Conservation (phyloP, 2,113 vertebrate species). For the Hepsetus odoe region DNA sequence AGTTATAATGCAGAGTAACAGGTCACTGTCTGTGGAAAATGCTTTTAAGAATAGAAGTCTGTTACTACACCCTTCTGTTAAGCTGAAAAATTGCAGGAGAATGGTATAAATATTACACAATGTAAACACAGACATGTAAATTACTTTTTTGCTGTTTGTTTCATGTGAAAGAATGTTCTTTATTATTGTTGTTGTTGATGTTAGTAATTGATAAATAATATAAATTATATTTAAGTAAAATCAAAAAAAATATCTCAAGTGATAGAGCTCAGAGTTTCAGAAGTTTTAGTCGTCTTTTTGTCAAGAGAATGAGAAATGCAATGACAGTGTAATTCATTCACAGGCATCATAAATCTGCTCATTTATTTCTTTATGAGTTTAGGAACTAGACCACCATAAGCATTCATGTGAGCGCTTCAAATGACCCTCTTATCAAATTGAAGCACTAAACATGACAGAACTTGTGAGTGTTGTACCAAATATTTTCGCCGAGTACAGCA, state of each 20-base stretch:
- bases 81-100: background rate
- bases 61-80: background rate
- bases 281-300: no score
- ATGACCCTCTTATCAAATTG: background rate
- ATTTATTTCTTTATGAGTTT: background rate
- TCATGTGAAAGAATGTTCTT: no score
- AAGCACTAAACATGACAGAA: conserved; percentile 16
- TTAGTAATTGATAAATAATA: no score
- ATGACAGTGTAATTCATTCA: background rate
- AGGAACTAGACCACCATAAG: background rate
- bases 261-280: no score
- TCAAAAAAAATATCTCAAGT: no score
- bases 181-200: no score
- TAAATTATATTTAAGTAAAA: no score
- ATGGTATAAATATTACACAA: background rate
- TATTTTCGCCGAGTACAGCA: conserved; percentile 10
- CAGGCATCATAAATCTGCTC: background rate
- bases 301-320: background rate
- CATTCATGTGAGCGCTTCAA: background rate
- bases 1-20: background rate
- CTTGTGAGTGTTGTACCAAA: background rate
- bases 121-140: background rate
- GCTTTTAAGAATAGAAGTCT: background rate
- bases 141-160: no score
- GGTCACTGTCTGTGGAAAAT: background rate